Conservation (phyloP, 1,140 invertebrate genomes). For the Gryllus bimaculatus region DNA sequence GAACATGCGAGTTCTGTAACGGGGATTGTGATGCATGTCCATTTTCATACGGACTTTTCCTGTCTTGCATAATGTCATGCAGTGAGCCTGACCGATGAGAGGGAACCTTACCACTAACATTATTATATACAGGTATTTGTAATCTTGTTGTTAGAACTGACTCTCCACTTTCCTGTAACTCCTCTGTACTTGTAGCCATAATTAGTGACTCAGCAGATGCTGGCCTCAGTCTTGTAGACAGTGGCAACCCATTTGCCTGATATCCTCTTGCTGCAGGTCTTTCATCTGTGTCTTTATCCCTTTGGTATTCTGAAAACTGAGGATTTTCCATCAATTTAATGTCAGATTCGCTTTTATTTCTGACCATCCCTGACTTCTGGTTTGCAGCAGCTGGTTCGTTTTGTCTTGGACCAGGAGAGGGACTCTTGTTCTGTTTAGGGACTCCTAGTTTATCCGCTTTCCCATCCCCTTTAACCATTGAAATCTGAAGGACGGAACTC, state of each 20-base stretch:
- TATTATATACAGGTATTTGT: slow-evolving; percentile 30
- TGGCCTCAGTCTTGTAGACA: slow-evolving; percentile 10
- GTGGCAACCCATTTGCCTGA: background rate
- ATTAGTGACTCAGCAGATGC: slow-evolving; percentile 21
- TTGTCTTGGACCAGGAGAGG: background rate
- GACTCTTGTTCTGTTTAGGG: background rate
- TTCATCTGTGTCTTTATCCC: background rate
- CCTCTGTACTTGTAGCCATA: slow-evolving; percentile 26
- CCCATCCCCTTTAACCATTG: background rate
- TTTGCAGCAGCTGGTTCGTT: background rate
- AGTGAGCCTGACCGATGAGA: slow-evolving; percentile 15
- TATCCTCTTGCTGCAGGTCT: background rate
- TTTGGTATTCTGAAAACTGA: slow-evolving; percentile 12
- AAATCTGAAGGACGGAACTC: slow-evolving; percentile 18
- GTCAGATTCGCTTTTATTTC: slow-evolving; percentile 18
- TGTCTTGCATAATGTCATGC: slow-evolving; percentile 11
- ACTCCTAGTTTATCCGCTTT: too few relatives aligned
- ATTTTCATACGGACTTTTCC: slow-evolving; percentile 17
- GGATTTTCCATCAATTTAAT: slow-evolving; percentile 15
- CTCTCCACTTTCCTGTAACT: slow-evolving; percentile 32
- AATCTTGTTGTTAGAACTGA: slow-evolving; percentile 36
- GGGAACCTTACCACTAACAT: background rate
- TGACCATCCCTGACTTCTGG: background rate
- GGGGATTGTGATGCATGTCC: background rate
- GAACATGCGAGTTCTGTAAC: slow-evolving; percentile 26